Evolutionary conservation across 2,113 vertebrate genomes (phyloP), one percentile per base, ranked within the genome.

Genomic region (Sarotherodon lohbergeri): DNA sequence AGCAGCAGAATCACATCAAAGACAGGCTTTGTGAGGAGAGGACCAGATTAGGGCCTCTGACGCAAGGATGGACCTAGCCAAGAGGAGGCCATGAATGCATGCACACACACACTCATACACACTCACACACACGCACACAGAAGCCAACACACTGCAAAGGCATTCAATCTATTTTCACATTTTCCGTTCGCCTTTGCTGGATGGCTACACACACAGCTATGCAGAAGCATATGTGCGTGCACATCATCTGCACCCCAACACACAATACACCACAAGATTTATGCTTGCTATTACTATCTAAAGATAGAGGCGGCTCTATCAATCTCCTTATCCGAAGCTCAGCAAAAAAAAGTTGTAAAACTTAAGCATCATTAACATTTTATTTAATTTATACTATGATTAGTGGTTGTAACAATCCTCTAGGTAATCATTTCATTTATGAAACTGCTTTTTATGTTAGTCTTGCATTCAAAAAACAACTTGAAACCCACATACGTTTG

Each of bases 41-140:
- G 91, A 95, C 87, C 93, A 94, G 95, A 96, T 96, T 96, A 96
- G 91, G 84, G 87, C 86, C 92, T 95, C 94, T 96, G 96, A 96
- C 91, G 92, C 92, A 95, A 91, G 82, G 94, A 95, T 90, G 90
- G 89, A 92, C 86, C 81, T 76, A 27, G 91, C 90, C 91, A 92
- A 95, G 89, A 88, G 39, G 48, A 88, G 92, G 85, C 86, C 82
- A 90, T 83, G 88, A 85, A 89, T 71, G 82, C 82, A 83, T 80
- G 63, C 68, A 83, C 86, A 57, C 82, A 84, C 59, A 85, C 84
- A 80, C 82, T 52, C 36, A 87, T 84, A 78, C 55, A 54, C 86
- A 85, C 84, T 1, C 83, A 85, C 57, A 81, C 84, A 76, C 82
- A 59, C 36, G 87, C 86, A 71, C 56, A 57, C 80, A 83, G 83